phyloP scores from a whole-genome alignment of 2,113 vertebrate genomes.

The Lepidothrix coronata region DNA sequence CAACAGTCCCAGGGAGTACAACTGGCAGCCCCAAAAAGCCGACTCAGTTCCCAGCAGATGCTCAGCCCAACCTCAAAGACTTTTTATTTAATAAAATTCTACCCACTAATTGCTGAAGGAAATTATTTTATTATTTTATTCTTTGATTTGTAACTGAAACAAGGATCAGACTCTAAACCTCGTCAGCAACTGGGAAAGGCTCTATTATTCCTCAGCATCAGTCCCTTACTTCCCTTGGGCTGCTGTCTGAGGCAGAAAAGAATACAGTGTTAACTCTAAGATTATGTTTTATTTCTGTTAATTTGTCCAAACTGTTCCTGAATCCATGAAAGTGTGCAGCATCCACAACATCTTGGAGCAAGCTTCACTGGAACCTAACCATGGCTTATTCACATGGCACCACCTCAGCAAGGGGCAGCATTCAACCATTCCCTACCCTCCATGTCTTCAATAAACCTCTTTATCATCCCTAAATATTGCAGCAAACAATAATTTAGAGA shows the following conservation, averaged over 20 bases:
- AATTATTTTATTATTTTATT: not conserved
- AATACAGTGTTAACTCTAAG: not conserved
- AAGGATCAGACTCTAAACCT: not conserved
- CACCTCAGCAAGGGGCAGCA: fast-evolving
- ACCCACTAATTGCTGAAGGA: not conserved
- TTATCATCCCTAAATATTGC: not conserved
- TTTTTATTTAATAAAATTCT: not conserved
- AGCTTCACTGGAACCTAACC: not conserved
- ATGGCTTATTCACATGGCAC: not conserved
- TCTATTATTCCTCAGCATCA: not conserved
- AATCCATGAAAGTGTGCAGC: not conserved
- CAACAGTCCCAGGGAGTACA: not conserved
- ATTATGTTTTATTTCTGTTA: not conserved
- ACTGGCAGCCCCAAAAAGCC: not conserved
- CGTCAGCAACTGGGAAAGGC: not conserved
- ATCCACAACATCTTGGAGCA: not conserved
- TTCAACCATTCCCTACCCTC: not conserved
- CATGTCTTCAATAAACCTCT: not conserved
- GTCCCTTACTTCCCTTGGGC: not conserved
- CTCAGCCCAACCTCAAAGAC: not conserved
- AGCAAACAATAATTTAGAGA: not conserved
- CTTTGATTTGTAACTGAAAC: not conserved
- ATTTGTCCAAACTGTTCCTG: not conserved
- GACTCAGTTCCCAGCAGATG: not conserved
- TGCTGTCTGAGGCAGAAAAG: fast-evolving